Evolutionary conservation across 2,797 vertebrate genomes (phyloP), one percentile per base, ranked within the genome.

Genomic region (Microctenopoma lineatum): DNA sequence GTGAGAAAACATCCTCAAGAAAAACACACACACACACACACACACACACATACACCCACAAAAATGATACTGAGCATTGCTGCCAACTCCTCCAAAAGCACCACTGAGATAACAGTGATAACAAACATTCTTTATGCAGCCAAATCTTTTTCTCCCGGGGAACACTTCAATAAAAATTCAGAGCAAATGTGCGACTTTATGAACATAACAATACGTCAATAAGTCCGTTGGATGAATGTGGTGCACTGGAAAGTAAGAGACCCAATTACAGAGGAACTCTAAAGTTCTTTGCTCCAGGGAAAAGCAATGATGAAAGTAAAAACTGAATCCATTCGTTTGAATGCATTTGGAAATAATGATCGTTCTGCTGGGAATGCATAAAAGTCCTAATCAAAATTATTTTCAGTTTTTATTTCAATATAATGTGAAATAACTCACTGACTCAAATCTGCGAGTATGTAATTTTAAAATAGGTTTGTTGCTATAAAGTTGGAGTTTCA

Each of bases 11-110:
- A 92, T 91, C 87, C 87, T 89, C 67, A 75, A 66, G 62, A 53
- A 51, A 67, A 39, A 72, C 34, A 55, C 27, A 29, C 27, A 29
- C 27, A 29, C 27, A 29, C 69, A 67, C 75, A 57, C 45, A 50
- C 57, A 46, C 59, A 69, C 16, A 26, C 64, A 58, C 48, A 82
- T 66, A 80, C 58, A 80, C 65, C 66, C 79, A 84, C 86, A 85
- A 80, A 41, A 89, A 82, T 79, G 86, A 88, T 90, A 89, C 79
- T 62, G 69, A 84, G 82, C 81, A 74, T 81, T 79, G 88, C 83
- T 93, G 90, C 86, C 90, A 93, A 87, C 83, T 90, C 83, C 84
- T 92, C 81, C 83, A 84, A 90, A 90, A 89, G 89, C 89, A 90
- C 89, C 87, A 73, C 85, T 78, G 90, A 90, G 90, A 92, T 91